Evolutionary conservation across 2,888 invertebrate genomes (phyloP).

Genomic region (Crocallis elinguaria): DNA sequence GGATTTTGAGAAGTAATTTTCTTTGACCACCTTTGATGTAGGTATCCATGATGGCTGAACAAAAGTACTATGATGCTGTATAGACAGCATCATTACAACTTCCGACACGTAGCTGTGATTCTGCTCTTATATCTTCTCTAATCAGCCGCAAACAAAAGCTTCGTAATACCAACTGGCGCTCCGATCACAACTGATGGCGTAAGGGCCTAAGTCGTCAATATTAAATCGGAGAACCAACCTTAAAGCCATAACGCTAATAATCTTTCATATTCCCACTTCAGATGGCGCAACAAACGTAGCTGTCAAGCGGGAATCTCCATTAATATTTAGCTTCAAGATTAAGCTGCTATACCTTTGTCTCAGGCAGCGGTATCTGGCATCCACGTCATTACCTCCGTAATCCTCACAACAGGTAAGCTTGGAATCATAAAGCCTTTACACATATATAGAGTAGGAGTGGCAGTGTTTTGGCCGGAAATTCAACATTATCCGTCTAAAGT

Average conservation of each 20-base stretch:
- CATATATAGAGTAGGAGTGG: neutral
- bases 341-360: slow-evolving; percentile 7
- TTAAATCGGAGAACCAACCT: neutral
- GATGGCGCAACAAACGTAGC: neutral
- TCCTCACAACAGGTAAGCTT: slow-evolving; percentile 9
- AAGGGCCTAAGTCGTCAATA: too few relatives aligned
- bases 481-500: neutral
- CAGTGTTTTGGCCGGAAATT: neutral
- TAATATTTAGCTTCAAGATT: slow-evolving; percentile 11
- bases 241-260: neutral
- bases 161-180: too few relatives aligned
- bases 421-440: slow-evolving; percentile 5
- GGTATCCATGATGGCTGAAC: too few relatives aligned
- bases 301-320: slow-evolving; percentile 4
- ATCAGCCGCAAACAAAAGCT: too few relatives aligned
- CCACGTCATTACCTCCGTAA: slow-evolving; percentile 9
- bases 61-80: too few relatives aligned
- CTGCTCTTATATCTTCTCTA: too few relatives aligned
- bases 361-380: neutral
- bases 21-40: too few relatives aligned
- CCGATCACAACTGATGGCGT: too few relatives aligned
- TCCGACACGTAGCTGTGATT: too few relatives aligned
- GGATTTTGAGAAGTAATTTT: too few relatives aligned
- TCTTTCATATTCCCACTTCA: neutral
- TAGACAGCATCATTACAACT: too few relatives aligned